phyloP scores from a whole-genome alignment of 2,113 vertebrate genomes.

The Vulpes ferrilata region DNA sequence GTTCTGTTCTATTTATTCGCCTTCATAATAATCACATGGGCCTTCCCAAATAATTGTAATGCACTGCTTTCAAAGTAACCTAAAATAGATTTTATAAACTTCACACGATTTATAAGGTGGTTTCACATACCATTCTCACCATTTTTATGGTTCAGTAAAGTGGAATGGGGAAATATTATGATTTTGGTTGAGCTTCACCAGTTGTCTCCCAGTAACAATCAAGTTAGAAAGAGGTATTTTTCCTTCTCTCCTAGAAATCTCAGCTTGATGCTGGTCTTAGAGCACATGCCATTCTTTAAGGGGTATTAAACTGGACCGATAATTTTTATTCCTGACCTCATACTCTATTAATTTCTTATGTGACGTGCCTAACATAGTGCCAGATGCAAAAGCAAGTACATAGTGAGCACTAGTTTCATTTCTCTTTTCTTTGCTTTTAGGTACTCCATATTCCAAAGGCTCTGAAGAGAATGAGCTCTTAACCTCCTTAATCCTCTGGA shows the following conservation, averaged over 20 bases:
- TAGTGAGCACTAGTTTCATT: background rate
- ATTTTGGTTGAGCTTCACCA: background rate
- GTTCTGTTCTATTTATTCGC: constrained; percentile 59
- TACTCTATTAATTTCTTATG: background rate
- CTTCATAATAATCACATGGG: background rate
- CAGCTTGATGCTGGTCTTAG: background rate
- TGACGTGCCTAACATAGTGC: background rate
- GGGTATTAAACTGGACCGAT: background rate
- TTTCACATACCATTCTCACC: background rate
- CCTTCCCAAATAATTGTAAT: constrained; percentile 31
- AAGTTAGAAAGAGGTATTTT: background rate
- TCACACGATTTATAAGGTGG: constrained; percentile 9
- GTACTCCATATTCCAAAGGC: background rate
- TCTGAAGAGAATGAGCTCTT: background rate
- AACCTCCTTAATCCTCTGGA: background rate
- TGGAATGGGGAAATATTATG: background rate
- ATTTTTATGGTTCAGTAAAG: background rate
- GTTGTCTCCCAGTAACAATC: background rate
- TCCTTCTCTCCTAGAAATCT: background rate
- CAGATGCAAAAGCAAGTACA: background rate
- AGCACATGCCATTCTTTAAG: background rate
- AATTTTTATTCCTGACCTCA: background rate
- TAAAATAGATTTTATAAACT: constrained; percentile 45
- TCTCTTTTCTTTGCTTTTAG: background rate
- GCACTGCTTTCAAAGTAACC: constrained; percentile 14